A percentile compares a stretch with the other conserved stretches of the same genome.
These are phyloP conservation scores for Cydia fagiglandana DNA, from an alignment of 1,140 invertebrate genomes.

Conservation along the genomic window DNA sequence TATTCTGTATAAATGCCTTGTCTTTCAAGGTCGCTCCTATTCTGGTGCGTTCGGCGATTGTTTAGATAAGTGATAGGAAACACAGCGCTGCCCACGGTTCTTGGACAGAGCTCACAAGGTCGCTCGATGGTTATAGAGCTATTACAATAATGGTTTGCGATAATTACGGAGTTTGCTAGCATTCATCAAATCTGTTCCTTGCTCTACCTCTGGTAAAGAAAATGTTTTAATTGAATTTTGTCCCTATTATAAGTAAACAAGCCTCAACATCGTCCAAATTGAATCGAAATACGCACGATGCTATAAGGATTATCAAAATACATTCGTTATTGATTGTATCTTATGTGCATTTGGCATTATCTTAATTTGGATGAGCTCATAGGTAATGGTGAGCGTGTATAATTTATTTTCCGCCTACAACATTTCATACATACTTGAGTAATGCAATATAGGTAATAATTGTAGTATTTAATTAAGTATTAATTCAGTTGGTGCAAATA, in stretches of 20 bases:
- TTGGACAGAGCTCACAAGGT: not conserved
- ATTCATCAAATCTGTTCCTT: not conserved
- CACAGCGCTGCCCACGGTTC: not conserved
- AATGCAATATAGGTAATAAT: no score
- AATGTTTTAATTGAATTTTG: not conserved
- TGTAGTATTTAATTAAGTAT: no score
- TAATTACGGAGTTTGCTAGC: not conserved
- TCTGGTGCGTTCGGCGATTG: not conserved
- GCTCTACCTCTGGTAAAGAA: not conserved
- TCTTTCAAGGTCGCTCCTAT: no score
- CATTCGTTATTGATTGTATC: no score
- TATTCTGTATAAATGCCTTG: not conserved
- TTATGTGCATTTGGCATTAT: not conserved
- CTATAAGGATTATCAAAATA: no score
- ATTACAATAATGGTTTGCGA: slow-evolving; percentile 10
- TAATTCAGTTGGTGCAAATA: no score
- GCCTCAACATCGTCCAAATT: no score
- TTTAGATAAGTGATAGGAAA: not conserved
- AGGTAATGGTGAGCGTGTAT: not conserved
- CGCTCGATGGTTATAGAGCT: not conserved
- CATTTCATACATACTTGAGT: not conserved
- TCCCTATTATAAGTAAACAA: no score
- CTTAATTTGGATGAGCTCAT: not conserved
- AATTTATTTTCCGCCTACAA: not conserved
- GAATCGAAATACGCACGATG: no score